phyloP scores from a whole-genome alignment of 1,140 invertebrate genomes.

The Hyles euphorbiae region DNA sequence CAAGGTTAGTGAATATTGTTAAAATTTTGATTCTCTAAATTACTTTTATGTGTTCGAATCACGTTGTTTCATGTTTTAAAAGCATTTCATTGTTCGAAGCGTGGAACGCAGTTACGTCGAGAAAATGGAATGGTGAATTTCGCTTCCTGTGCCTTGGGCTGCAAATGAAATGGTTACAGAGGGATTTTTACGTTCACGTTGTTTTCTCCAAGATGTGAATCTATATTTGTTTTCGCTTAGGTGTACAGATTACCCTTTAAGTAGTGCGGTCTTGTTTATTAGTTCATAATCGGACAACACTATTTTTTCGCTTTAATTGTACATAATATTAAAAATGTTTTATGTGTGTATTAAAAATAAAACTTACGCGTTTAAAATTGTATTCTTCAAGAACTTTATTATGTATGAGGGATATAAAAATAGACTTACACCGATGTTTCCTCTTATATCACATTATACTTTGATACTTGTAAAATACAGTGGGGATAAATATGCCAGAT shows the following conservation, averaged over 20 bases:
- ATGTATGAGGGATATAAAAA: no score
- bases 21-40: slow-evolving; percentile 24
- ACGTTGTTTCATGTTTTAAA: slow-evolving; percentile 63
- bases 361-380: no score
- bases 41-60: slow-evolving; percentile 49
- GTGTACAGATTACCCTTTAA: background rate
- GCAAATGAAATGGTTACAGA: slow-evolving; percentile 54
- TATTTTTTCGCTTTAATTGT: no score
- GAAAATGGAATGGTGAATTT: slow-evolving; percentile 63
- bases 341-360: no score
- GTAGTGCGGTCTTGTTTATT: no score
- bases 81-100: slow-evolving; percentile 66
- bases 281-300: no score
- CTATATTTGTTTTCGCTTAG: slow-evolving; percentile 7
- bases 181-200: slow-evolving; percentile 49
- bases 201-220: slow-evolving; percentile 28
- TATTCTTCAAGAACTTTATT: no score
- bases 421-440: no score
- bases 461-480: slow-evolving; percentile 2
- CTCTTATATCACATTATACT: background rate
- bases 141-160: slow-evolving; percentile 55
- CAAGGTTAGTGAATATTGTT: background rate
- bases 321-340: no score
- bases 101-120: slow-evolving; percentile 54
- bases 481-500: background rate